phyloP scores from a whole-genome alignment of 2,113 vertebrate species.

The Plestiodon gilberti region DNA sequence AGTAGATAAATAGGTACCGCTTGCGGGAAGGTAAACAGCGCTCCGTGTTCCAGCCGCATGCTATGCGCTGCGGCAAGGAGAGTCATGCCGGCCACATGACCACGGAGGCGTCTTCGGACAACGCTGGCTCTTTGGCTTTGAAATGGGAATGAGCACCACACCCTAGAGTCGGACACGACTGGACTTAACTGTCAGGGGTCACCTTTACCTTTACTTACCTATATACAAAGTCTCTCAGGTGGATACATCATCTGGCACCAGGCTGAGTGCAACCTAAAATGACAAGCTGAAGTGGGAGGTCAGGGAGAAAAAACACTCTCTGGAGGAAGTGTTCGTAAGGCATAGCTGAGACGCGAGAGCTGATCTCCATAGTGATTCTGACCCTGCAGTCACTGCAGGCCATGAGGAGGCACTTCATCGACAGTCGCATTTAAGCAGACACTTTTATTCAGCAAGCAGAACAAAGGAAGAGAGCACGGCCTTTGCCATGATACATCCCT shows the following conservation, averaged over 20 bases:
- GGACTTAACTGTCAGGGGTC: no score
- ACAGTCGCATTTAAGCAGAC: background rate
- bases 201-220: no score
- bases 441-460: slow-evolving; percentile 11
- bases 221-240: background rate
- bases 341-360: background rate
- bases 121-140: no score
- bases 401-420: background rate
- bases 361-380: slow-evolving; percentile 9
- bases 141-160: no score
- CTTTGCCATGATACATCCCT: slow-evolving; percentile 10
- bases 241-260: background rate
- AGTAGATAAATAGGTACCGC: no score
- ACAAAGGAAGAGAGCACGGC: background rate
- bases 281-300: background rate
- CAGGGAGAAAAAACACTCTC: background rate
- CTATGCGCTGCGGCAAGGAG: no score
- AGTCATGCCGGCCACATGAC: no score
- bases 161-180: no score
- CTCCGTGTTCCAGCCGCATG: no score
- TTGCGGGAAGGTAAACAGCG: no score
- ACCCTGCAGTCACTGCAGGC: background rate
- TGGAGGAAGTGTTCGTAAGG: background rate
- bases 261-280: slow-evolving; percentile 7
- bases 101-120: no score